Evolutionary conservation across 2,113 vertebrate genomes (phyloP).

Genomic region (Zootoca vivipara): DNA sequence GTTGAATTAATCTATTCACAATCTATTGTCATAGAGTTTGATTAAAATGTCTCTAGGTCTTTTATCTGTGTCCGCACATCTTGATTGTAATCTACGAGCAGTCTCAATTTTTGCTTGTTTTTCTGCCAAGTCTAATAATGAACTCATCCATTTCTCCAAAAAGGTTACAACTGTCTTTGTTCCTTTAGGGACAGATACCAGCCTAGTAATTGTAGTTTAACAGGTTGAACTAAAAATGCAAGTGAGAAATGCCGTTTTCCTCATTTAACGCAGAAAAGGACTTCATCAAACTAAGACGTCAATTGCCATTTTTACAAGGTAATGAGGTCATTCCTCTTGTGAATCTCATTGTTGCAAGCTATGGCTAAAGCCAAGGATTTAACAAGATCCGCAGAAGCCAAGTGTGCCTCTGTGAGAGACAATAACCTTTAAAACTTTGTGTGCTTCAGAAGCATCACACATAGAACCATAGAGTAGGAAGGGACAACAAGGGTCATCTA

Average conservation of each 20-base stretch:
- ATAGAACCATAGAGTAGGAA: too few species aligned
- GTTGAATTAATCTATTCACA: neutral
- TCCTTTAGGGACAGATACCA: neutral
- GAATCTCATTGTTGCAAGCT: neutral
- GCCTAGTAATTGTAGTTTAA: neutral
- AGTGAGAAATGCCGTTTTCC: neutral
- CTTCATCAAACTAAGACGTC: neutral
- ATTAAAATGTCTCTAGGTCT: neutral
- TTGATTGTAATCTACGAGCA: constrained; percentile 12
- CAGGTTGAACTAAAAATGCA: neutral
- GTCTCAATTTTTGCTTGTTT: neutral
- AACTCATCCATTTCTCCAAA: neutral
- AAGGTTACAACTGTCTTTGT: neutral
- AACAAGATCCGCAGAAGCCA: neutral
- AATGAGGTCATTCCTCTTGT: neutral
- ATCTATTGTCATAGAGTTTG: neutral
- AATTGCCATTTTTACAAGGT: neutral
- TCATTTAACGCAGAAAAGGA: neutral
- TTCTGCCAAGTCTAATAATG: constrained; percentile 5
- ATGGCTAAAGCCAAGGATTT: neutral
- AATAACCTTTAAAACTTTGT: too few species aligned
- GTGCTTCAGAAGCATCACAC: neutral
- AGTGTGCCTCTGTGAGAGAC: neutral
- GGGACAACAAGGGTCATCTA: too few species aligned
- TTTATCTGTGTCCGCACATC: constrained; percentile 8